phyloP scores from a whole-genome alignment of 1,140 invertebrate species.

The Drosophila eugracilis region DNA sequence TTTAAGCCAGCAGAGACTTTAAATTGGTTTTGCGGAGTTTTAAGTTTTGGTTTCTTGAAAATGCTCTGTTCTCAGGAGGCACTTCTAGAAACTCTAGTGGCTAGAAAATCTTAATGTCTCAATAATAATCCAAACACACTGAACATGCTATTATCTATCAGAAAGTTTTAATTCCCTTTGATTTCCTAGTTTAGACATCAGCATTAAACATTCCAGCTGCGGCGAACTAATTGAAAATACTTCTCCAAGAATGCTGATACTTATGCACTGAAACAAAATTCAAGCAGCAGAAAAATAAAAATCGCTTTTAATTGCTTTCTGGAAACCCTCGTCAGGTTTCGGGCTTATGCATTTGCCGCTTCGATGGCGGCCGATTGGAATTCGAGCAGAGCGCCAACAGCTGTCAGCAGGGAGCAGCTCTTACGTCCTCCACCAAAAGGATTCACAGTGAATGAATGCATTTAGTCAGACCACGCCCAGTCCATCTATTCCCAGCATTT shows the following conservation, averaged over 20 bases:
- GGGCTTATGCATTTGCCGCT: constrained; percentile 25
- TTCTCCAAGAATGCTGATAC: constrained; percentile 2
- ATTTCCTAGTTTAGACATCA: not conserved
- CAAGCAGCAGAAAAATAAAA: constrained; percentile 2
- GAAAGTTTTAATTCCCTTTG: not conserved
- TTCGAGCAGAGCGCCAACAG: constrained; percentile 45
- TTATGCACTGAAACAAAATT: constrained; percentile 20
- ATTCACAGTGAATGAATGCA: constrained; percentile 10
- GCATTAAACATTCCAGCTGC: not conserved
- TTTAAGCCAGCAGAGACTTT: constrained; percentile 7
- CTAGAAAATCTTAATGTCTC: too few relatives aligned
- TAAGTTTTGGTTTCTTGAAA: not conserved
- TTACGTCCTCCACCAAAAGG: constrained; percentile 16
- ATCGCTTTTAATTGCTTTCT: constrained; percentile 35
- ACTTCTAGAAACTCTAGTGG: too few relatives aligned
- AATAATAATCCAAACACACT: too few relatives aligned
- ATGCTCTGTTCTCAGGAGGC: not conserved
- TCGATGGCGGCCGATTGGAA: constrained; percentile 40
- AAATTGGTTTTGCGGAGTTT: not conserved
- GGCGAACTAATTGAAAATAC: constrained; percentile 31
- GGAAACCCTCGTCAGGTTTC: constrained; percentile 24
- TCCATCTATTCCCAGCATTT: constrained; percentile 40
- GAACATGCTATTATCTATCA: too few relatives aligned
- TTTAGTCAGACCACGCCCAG: constrained; percentile 21
- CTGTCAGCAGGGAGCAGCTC: constrained; percentile 22